Evolutionary conservation across 2,888 invertebrate species (phyloP).

Genomic region (Sericinus montela): DNA sequence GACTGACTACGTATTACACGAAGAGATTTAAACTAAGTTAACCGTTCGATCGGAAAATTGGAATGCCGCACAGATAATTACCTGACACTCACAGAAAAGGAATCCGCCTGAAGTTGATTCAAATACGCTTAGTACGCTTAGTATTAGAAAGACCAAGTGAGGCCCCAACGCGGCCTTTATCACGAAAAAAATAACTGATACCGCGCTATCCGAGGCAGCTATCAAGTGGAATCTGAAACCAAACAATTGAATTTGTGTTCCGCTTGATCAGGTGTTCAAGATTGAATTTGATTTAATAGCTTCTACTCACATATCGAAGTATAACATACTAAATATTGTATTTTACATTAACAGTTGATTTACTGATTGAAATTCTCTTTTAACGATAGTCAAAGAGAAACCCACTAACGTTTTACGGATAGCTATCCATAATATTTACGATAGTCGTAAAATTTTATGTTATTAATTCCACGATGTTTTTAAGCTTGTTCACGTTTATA

Average conservation of each 20-base stretch:
- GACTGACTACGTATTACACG: conserved; percentile 69
- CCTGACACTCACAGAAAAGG: conserved; percentile 80
- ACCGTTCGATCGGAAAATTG: conserved; percentile 79
- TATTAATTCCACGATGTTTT: conserved; percentile 9
- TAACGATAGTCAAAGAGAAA: too few relatives aligned
- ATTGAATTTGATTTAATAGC: conserved; percentile 26
- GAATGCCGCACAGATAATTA: conserved; percentile 80
- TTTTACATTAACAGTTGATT: neutral
- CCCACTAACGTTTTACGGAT: too few relatives aligned
- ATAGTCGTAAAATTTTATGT: neutral
- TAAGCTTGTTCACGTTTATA: conserved; percentile 5
- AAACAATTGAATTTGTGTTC: conserved; percentile 51
- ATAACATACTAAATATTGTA: neutral
- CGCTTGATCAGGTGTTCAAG: conserved; percentile 37
- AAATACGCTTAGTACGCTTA: too few relatives aligned
- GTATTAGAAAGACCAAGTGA: conserved; percentile 63
- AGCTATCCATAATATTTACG: neutral
- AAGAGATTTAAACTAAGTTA: conserved; percentile 79
- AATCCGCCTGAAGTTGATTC: conserved; percentile 74
- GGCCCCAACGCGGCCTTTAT: conserved; percentile 47
- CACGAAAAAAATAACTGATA: conserved; percentile 60
- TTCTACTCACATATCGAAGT: neutral
- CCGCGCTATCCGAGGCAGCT: conserved; percentile 48
- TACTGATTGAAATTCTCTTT: conserved; percentile 1
- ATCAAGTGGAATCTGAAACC: conserved; percentile 55